Evolutionary conservation across 2,888 invertebrate genomes (phyloP).

Genomic region (Deilephila porcellus): DNA sequence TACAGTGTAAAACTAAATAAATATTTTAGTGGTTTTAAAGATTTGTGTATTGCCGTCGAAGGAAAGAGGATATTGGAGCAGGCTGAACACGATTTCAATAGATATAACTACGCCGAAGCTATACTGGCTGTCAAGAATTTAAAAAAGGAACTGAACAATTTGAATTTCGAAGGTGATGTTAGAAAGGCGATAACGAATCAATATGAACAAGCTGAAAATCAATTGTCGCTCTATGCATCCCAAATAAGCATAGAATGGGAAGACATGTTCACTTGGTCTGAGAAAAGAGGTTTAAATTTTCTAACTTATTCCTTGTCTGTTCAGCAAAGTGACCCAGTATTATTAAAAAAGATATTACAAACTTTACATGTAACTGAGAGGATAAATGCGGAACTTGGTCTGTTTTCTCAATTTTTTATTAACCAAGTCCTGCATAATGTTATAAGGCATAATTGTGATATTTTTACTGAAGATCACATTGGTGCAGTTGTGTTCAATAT

Average conservation of each 20-base stretch:
- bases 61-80: constrained; percentile 65
- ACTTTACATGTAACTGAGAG: constrained; percentile 70
- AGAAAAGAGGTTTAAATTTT: constrained; percentile 65
- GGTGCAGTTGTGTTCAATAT: constrained; percentile 77
- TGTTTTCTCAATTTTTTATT: constrained; percentile 78
- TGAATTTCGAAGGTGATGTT: constrained; percentile 68
- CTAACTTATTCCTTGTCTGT: constrained; percentile 72
- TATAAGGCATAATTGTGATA: constrained; percentile 75
- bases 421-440: constrained; percentile 71
- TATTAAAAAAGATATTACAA: constrained; percentile 72
- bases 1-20: constrained; percentile 58
- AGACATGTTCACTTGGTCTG: constrained; percentile 74
- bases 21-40: constrained; percentile 55
- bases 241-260: constrained; percentile 79
- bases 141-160: constrained; percentile 52
- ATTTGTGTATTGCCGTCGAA: constrained; percentile 64
- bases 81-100: constrained; percentile 70
- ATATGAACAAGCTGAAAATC: constrained; percentile 69
- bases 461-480: constrained; percentile 73
- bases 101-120: constrained; percentile 69
- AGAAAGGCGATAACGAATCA: constrained; percentile 63
- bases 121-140: constrained; percentile 63
- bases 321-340: constrained; percentile 71
- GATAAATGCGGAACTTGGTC: constrained; percentile 71
- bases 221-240: constrained; percentile 69